Percentiles rank a stretch among this genome's conserved stretches.
phyloP scores from a whole-genome alignment of 2,888 invertebrate genomes.

The Pseudococcus longispinus region DNA sequence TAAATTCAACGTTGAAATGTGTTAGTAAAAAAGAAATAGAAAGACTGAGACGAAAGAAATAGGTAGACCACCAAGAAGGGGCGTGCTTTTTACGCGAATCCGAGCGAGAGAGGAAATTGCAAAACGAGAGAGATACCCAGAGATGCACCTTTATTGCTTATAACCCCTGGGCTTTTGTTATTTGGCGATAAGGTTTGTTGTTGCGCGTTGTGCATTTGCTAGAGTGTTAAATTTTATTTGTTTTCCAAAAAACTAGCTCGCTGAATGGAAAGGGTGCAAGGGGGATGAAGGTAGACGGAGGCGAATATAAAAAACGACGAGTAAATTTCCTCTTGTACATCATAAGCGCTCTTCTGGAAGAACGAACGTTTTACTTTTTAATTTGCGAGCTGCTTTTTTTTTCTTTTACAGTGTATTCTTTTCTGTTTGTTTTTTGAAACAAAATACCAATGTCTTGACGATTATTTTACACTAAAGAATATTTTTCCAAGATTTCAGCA shows the following conservation, averaged over 20 bases:
- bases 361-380: neutral
- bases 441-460: neutral
- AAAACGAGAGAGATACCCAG: neutral
- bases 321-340: neutral
- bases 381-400: neutral
- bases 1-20: neutral
- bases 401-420: neutral
- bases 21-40: too few species aligned
- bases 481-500: neutral
- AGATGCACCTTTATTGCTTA: neutral
- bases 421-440: neutral
- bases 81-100: neutral
- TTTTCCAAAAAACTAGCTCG: neutral
- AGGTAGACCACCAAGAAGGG: neutral
- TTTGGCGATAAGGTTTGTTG: neutral
- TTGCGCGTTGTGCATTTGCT: neutral
- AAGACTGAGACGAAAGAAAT: neutral
- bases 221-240: neutral
- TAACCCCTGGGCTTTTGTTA: neutral
- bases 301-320: neutral
- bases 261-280: neutral
- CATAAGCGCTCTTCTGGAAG: constrained; percentile 11
- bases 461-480: neutral
- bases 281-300: neutral
- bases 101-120: neutral